phyloP scores from a whole-genome alignment of 2,797 vertebrate species.

The Neosalanx taihuensis region DNA sequence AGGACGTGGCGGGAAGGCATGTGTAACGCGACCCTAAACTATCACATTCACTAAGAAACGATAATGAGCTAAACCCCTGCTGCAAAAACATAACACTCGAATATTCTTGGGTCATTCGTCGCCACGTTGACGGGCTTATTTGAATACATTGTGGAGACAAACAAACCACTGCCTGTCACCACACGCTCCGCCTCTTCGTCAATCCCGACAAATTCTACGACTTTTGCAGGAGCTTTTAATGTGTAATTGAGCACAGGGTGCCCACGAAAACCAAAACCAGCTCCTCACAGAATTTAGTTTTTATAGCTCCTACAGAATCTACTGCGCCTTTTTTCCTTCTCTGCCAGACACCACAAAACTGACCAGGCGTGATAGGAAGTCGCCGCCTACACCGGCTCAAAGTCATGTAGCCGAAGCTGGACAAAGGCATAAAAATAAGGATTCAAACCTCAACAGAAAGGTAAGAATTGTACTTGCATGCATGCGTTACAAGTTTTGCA shows the following conservation, averaged over 20 bases:
- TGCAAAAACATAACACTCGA: slow-evolving; percentile 25
- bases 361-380: slow-evolving; percentile 74
- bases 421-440: slow-evolving; percentile 27
- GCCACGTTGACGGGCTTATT: slow-evolving; percentile 44
- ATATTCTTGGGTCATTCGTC: slow-evolving; percentile 23
- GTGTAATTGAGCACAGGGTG: slow-evolving; percentile 88
- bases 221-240: slow-evolving; percentile 86
- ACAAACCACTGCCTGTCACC: slow-evolving; percentile 78
- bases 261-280: slow-evolving; percentile 83
- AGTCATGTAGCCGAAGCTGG: slow-evolving; percentile 54
- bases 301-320: slow-evolving; percentile 88
- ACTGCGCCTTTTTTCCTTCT: slow-evolving; percentile 69
- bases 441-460: slow-evolving; percentile 26
- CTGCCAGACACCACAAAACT: slow-evolving; percentile 80
- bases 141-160: slow-evolving; percentile 64
- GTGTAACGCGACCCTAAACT: slow-evolving; percentile 67
- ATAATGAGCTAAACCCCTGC: slow-evolving; percentile 32
- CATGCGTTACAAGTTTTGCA: background rate
- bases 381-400: slow-evolving; percentile 74
- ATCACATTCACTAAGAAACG: slow-evolving; percentile 47
- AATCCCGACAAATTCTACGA: slow-evolving; percentile 90
- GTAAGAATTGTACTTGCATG: slow-evolving; percentile 46
- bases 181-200: slow-evolving; percentile 86
- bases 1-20: slow-evolving; percentile 37
- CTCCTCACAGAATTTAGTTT: slow-evolving; percentile 87